phyloP scores from a whole-genome alignment of 2,888 invertebrate genomes.

The Mythimna vitellina region DNA sequence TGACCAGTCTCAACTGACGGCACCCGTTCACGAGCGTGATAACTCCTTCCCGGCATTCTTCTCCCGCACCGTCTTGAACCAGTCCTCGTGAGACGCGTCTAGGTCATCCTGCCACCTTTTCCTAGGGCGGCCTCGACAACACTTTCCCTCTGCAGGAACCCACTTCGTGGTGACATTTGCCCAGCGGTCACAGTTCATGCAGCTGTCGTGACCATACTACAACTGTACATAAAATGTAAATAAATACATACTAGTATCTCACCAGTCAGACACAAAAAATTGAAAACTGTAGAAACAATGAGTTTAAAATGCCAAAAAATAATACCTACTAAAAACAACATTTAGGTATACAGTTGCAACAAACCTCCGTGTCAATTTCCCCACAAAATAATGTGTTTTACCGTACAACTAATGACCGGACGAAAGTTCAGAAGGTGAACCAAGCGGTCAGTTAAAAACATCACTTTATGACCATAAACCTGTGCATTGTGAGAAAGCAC shows the following conservation, averaged over 20 bases:
- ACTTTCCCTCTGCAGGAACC: no score
- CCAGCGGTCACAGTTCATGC: no score
- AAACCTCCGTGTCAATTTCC: slow-evolving; percentile 54
- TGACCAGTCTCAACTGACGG: no score
- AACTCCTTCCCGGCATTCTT: no score
- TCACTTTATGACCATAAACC: slow-evolving; percentile 42
- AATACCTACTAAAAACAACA: neutral
- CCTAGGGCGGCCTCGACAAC: no score
- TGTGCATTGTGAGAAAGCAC: slow-evolving; percentile 74
- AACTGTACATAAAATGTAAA: neutral
- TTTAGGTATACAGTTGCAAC: slow-evolving; percentile 29
- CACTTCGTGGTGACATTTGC: no score
- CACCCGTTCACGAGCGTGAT: no score
- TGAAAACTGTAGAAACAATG: neutral
- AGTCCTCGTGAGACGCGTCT: no score
- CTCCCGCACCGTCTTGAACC: no score
- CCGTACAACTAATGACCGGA: slow-evolving; percentile 66
- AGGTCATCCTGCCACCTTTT: no score
- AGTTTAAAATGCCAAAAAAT: neutral
- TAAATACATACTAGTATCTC: neutral
- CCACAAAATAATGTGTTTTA: slow-evolving; percentile 54
- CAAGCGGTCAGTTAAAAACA: slow-evolving; percentile 48
- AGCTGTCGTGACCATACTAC: no score
- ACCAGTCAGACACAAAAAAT: neutral
- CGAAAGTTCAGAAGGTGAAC: slow-evolving; percentile 70